A percentile compares a stretch with the other conserved stretches of the same genome.
These are phyloP conservation scores for Istiophorus platypterus DNA, from an alignment of 2,113 vertebrate species.

Conservation along the genomic window DNA sequence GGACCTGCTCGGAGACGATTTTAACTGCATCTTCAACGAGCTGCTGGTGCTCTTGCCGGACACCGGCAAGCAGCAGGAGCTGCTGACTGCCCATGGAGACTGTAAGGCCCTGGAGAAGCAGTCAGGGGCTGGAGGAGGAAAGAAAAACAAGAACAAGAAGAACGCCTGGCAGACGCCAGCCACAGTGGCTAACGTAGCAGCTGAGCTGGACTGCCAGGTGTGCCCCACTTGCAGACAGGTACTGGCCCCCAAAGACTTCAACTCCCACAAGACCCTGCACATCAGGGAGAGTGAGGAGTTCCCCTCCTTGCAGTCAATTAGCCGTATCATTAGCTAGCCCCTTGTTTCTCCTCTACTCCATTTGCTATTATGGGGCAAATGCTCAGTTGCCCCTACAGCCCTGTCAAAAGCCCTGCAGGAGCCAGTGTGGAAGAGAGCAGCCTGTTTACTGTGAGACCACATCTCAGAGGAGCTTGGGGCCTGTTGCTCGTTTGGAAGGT, in stretches of 20 bases:
- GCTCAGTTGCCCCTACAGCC: constrained; percentile 6
- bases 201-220: constrained; percentile 91
- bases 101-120: constrained; percentile 85
- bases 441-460: constrained; percentile 17
- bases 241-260: constrained; percentile 90
- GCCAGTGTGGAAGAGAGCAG: constrained; percentile 13
- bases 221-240: constrained; percentile 96
- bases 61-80: constrained; percentile 94
- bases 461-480: constrained; percentile 32
- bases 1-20: constrained; percentile 92
- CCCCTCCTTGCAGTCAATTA: constrained; percentile 94
- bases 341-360: neutral
- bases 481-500: constrained; percentile 7
- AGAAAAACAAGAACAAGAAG: constrained; percentile 91
- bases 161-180: constrained; percentile 86
- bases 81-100: constrained; percentile 92
- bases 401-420: constrained; percentile 20
- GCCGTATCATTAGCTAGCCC: constrained; percentile 94
- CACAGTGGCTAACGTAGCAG: constrained; percentile 52
- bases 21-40: constrained; percentile 93
- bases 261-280: constrained; percentile 92
- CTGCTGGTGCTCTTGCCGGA: constrained; percentile 94
- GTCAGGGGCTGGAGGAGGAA: constrained; percentile 74
- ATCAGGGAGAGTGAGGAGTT: constrained; percentile 90
- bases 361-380: neutral